phyloP scores from a whole-genome alignment of 2,888 invertebrate species.

The Monochamus alternatus region DNA sequence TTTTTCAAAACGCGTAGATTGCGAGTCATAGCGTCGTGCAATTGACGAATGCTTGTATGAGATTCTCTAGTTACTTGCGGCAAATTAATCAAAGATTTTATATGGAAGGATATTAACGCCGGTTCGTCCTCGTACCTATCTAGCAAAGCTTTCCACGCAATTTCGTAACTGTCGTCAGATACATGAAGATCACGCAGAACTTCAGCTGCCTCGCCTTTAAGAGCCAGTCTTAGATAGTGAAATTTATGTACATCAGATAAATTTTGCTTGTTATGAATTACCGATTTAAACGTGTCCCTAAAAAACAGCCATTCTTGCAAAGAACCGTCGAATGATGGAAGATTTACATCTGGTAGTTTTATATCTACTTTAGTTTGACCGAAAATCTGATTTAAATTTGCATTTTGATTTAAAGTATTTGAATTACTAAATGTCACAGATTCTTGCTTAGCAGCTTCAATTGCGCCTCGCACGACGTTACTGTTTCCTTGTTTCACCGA shows the following conservation, averaged over 20 bases:
- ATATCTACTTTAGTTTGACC: slow-evolving; percentile 2
- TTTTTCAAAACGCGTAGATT: slow-evolving; percentile 25
- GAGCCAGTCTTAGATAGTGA: slow-evolving; percentile 33
- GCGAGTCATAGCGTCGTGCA: slow-evolving; percentile 23
- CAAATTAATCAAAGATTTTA: slow-evolving; percentile 30
- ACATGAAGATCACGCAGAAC: slow-evolving; percentile 33
- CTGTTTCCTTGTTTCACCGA: background rate
- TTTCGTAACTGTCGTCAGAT: slow-evolving; percentile 28
- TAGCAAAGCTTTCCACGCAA: slow-evolving; percentile 28
- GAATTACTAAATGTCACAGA: no score
- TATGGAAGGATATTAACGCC: slow-evolving; percentile 26
- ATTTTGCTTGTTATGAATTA: slow-evolving; percentile 8
- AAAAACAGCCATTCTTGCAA: slow-evolving; percentile 21
- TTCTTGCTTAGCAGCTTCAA: no score
- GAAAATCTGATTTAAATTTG: background rate
- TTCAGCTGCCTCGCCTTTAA: slow-evolving; percentile 33
- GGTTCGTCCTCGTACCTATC: slow-evolving; percentile 29
- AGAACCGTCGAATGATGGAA: slow-evolving; percentile 22
- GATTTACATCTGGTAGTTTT: slow-evolving; percentile 25
- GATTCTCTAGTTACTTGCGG: slow-evolving; percentile 25
- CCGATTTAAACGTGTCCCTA: slow-evolving; percentile 12
- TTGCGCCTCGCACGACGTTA: no score
- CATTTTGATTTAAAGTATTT: no score
- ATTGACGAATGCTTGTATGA: slow-evolving; percentile 14
- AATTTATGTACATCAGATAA: slow-evolving; percentile 23